These are phyloP conservation scores for Nibea coibor DNA, from an alignment of 2,113 vertebrate species.

Conservation along the genomic window DNA sequence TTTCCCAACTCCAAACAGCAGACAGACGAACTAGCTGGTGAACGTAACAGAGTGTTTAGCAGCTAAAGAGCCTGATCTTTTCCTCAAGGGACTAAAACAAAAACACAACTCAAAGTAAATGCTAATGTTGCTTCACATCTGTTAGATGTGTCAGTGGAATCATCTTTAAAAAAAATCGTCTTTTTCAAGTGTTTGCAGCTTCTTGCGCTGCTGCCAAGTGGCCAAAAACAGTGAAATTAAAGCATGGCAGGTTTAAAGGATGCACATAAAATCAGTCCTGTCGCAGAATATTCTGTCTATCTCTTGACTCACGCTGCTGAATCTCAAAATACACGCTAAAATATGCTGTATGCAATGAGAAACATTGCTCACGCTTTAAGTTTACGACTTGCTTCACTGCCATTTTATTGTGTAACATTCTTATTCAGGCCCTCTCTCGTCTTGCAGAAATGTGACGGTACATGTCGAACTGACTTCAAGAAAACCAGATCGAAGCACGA, in stretches of 20 bases:
- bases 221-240: no score
- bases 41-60: neutral
- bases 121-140: neutral
- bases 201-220: no score
- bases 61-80: neutral
- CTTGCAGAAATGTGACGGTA: constrained; percentile 91
- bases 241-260: neutral
- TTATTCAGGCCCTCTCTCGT: constrained; percentile 3
- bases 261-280: neutral
- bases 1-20: neutral
- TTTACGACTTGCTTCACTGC: neutral
- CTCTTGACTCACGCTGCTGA: neutral
- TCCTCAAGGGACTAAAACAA: no score
- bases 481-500: constrained; percentile 91
- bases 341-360: neutral
- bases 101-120: neutral
- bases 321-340: neutral
- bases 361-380: no score
- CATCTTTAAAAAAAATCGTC: neutral
- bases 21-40: neutral
- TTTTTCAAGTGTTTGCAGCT: neutral
- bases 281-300: neutral
- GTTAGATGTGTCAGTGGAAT: neutral
- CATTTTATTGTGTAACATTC: neutral
- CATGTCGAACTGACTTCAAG: constrained; percentile 97